These are phyloP conservation scores for Zygogramma bicolorata DNA, from an alignment of 2,888 invertebrate species.

Conservation along the genomic window DNA sequence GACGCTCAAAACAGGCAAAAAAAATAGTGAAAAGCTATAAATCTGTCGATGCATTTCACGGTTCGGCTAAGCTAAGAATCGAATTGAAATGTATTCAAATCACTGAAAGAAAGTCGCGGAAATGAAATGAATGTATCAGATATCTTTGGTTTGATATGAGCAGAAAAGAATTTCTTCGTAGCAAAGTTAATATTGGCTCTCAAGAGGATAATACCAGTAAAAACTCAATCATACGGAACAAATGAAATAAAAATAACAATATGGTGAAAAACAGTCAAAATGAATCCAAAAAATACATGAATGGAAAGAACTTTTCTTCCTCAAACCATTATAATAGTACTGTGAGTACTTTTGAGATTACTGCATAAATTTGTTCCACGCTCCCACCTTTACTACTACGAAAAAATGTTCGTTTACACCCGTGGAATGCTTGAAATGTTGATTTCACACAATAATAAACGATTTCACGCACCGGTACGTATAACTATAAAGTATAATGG, in stretches of 20 bases:
- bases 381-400: too few species aligned
- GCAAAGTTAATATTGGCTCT: too few species aligned
- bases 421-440: neutral
- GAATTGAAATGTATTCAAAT: neutral
- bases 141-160: neutral
- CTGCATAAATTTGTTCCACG: too few species aligned
- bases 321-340: too few species aligned
- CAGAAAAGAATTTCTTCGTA: neutral
- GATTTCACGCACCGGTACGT: neutral
- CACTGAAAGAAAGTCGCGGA: neutral
- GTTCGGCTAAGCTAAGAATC: neutral
- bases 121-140: neutral
- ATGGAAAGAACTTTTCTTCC: too few species aligned
- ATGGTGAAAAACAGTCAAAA: too few species aligned
- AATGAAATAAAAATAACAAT: too few species aligned
- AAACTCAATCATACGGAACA: too few species aligned
- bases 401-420: too few species aligned
- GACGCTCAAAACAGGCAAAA: neutral
- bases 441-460: neutral
- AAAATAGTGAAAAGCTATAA: conserved; percentile 4
- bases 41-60: conserved; percentile 5
- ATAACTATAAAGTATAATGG: neutral
- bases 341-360: too few species aligned
- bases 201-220: too few species aligned
- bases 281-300: too few species aligned